Evolutionary conservation across 2,888 invertebrate genomes (phyloP), one percentile per base, ranked within the genome.

Genomic region (Elegia similella): DNA sequence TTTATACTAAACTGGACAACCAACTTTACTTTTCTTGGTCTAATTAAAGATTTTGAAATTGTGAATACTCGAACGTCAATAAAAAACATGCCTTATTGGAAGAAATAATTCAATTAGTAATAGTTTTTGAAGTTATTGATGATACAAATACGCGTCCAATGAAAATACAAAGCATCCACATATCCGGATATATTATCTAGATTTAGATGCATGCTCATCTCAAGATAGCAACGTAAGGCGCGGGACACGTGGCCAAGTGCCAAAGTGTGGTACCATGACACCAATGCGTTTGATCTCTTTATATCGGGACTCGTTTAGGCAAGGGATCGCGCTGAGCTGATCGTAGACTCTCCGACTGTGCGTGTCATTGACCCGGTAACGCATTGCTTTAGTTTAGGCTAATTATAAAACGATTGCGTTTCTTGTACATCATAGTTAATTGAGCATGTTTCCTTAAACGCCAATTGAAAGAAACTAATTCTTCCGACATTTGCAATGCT

Each of bases 301-400:
- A 44, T 57, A 56, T 58, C 47, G 59, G 47, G 53, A 61, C 42
- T 55, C 32, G 54, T 23, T 44, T 57, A 64, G 59, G 59, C 55
- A 34, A 62, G 59, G 65, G 84, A 59, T 73, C 85, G 66, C 59
- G 63, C 56, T 62, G 65, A n/a, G 67, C 32, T 78, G 78, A 81
- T 59, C 42, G 57, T 57, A 73, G 70, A 78, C 80, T 77, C 23
- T 23, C 23, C 23, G 5, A 23, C 38, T 68, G 62, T 67, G 62
- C 67, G 79, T 86, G 89, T 89, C 89, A 88, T 86, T 89, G 89
- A 87, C 88, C 89, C 72, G 77, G 82, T 86, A 86, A 86, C 84
- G 83, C 82, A 84, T 82, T 78, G 78, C 80, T 80, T 50, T 50
- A 34, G 50, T 48, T 48, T 75, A 78, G 75, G 80, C 84, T 88